Conservation (phyloP, 2,888 invertebrate species). For the Linyphia triangularis region DNA sequence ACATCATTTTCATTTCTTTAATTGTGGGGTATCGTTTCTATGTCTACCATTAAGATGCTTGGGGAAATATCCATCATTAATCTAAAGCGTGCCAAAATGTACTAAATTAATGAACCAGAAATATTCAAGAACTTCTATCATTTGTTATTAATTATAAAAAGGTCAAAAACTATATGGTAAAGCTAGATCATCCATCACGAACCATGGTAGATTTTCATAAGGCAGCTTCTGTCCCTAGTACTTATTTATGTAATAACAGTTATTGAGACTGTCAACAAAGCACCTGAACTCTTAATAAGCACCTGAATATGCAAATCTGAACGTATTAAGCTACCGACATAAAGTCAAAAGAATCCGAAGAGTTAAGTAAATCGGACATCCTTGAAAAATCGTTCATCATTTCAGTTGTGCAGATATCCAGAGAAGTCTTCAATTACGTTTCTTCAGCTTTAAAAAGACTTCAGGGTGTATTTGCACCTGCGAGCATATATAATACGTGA, state of each 20-base stretch:
- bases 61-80: background rate
- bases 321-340: conserved; percentile 24
- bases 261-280: conserved; percentile 1
- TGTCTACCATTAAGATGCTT: background rate
- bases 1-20: background rate
- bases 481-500: conserved; percentile 59
- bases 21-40: background rate
- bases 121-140: background rate
- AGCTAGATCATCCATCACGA: background rate
- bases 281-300: background rate
- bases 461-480: conserved; percentile 62
- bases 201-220: background rate
- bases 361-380: conserved; percentile 18
- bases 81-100: background rate
- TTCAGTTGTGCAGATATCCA: conserved; percentile 1
- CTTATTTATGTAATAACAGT: conserved; percentile 25
- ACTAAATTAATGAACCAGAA: background rate
- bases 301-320: background rate
- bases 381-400: conserved; percentile 39
- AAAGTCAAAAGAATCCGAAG: background rate
- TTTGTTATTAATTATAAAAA: background rate
- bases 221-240: background rate
- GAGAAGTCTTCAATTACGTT: conserved; percentile 11
- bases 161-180: background rate
- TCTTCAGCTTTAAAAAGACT: conserved; percentile 15